A percentile compares a stretch with the other conserved stretches of the same genome.
Evolutionary conservation across 2,888 invertebrate genomes (phyloP).

Genomic region (Leptogaster cylindrica): DNA sequence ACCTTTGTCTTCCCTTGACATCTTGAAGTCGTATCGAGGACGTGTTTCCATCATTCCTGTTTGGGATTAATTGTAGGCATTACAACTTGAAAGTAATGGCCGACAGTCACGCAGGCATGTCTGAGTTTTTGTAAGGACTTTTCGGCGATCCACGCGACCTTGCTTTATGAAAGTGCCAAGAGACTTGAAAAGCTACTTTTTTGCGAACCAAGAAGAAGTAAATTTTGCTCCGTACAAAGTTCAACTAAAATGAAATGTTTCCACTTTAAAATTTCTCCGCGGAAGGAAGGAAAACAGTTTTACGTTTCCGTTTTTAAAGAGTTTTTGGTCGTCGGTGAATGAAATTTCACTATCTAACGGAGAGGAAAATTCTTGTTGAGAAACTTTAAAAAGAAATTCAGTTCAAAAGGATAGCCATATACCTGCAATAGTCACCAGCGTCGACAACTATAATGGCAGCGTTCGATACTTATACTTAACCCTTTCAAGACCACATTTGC

Average conservation of each 20-base stretch:
- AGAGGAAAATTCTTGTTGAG: no score
- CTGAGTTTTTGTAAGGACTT: neutral
- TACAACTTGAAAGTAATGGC: conserved; percentile 13
- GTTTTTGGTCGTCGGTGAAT: no score
- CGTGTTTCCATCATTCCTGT: conserved; percentile 12
- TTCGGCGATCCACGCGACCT: neutral
- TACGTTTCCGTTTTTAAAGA: no score
- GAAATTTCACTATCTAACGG: no score
- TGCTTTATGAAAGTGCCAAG: neutral
- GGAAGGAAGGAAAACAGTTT: no score
- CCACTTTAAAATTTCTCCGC: neutral
- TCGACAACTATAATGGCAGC: no score
- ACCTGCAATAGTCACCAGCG: no score
- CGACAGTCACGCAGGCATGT: conserved; percentile 2
- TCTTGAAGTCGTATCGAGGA: conserved; percentile 13
- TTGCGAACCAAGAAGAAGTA: no score
- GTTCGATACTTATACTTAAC: neutral
- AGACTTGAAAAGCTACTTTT: neutral
- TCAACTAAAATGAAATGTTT: neutral
- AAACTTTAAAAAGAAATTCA: no score
- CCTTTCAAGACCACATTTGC: neutral
- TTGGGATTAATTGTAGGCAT: conserved; percentile 7
- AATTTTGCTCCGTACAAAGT: neutral
- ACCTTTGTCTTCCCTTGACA: no score
- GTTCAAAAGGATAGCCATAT: no score